These are phyloP conservation scores for chimpanzee (Pan troglodytes) DNA, from an alignment of 2,113 vertebrate species.

Conservation along the genomic window DNA sequence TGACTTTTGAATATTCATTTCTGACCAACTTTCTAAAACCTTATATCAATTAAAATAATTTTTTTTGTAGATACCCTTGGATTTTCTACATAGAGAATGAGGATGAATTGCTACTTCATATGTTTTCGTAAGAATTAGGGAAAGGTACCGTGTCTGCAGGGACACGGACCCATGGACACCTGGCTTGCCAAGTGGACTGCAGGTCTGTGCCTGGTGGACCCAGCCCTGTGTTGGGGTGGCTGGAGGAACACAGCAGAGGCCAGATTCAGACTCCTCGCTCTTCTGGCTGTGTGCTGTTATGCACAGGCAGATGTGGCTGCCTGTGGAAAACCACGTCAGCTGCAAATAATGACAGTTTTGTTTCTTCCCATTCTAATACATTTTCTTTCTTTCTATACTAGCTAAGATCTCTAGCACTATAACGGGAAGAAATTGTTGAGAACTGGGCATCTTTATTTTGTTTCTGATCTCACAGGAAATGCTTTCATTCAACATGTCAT, in stretches of 20 bases:
- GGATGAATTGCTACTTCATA: neutral
- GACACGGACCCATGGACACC: neutral
- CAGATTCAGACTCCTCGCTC: too few species aligned
- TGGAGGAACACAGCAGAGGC: neutral
- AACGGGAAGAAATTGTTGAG: constrained; percentile 17
- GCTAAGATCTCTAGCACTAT: neutral
- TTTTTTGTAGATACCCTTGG: neutral
- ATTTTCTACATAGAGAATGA: neutral
- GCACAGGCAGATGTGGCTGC: neutral
- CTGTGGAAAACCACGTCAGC: neutral
- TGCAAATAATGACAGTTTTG: neutral
- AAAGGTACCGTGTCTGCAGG: neutral
- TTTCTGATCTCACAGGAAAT: constrained; percentile 43
- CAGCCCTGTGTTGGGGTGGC: neutral
- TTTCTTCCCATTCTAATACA: neutral
- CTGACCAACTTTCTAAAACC: neutral
- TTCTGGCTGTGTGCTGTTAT: neutral
- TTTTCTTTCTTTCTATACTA: neutral
- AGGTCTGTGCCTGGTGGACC: neutral
- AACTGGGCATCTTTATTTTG: constrained; percentile 17
- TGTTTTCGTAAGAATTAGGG: neutral
- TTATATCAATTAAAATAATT: neutral
- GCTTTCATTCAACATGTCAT: neutral
- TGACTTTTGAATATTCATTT: neutral
- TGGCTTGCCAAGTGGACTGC: neutral